Conservation (phyloP, 2,888 invertebrate species). For the Cerastis leucographa region DNA sequence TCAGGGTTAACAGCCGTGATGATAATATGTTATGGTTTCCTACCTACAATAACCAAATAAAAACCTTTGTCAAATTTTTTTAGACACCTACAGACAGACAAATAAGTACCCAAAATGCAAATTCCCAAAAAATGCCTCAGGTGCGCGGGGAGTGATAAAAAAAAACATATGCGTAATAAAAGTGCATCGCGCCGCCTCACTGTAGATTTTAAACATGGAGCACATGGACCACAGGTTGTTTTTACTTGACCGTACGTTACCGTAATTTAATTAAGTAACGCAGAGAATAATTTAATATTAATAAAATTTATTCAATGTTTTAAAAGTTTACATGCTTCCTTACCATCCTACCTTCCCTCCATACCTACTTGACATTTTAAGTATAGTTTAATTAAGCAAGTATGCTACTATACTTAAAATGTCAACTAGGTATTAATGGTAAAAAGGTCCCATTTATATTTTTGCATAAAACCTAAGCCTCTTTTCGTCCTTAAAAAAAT, state of each 20-base stretch:
- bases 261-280: constrained; percentile 25
- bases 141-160: not conserved
- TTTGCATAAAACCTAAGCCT: not conserved
- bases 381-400: no score
- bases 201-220: constrained; percentile 8
- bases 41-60: not conserved
- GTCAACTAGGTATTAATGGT: not conserved
- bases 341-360: no score
- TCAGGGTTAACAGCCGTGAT: no score
- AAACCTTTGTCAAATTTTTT: no score
- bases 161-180: not conserved
- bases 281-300: constrained; percentile 6
- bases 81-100: not conserved
- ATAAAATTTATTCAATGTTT: not conserved
- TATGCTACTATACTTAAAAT: no score
- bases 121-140: not conserved
- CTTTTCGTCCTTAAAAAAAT: constrained; percentile 2
- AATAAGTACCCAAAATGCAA: not conserved
- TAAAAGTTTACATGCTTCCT: not conserved
- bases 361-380: no score
- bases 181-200: not conserved
- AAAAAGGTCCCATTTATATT: constrained; percentile 1
- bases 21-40: no score
- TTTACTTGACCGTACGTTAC: constrained; percentile 9
- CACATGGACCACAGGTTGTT: constrained; percentile 13